A percentile compares a stretch with the other conserved stretches of the same genome.
These are phyloP conservation scores for Agrilus planipennis DNA, from an alignment of 1,140 invertebrate genomes.

Conservation along the genomic window DNA sequence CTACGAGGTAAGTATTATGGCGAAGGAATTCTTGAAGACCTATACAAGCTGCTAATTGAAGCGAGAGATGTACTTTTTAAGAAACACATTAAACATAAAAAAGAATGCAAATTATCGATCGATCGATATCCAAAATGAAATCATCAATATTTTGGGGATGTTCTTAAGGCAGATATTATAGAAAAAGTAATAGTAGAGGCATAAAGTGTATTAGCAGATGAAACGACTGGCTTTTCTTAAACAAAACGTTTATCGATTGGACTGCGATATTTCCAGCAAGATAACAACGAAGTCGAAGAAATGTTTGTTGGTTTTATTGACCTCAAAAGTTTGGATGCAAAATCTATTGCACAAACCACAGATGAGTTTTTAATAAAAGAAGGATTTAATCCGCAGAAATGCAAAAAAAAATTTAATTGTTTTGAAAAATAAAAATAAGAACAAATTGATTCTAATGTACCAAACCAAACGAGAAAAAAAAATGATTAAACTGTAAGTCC, in stretches of 20 bases:
- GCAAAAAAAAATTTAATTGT: no score
- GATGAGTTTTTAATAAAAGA: slow-evolving; percentile 1
- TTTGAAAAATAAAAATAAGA: no score
- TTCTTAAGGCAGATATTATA: not conserved
- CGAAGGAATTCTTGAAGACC: not conserved
- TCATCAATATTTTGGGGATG: not conserved
- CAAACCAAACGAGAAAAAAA: no score
- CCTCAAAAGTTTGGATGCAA: slow-evolving; percentile 1
- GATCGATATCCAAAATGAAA: not conserved
- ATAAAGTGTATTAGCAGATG: no score
- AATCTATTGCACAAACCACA: not conserved
- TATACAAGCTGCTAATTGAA: not conserved
- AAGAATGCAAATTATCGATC: not conserved
- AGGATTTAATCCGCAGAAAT: slow-evolving; percentile 8
- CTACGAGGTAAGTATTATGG: not conserved
- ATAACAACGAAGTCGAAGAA: not conserved
- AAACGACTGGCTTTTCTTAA: slow-evolving; percentile 1
- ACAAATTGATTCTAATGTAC: no score
- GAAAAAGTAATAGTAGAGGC: not conserved
- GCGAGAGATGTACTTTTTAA: not conserved
- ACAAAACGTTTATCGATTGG: slow-evolving; percentile 3
- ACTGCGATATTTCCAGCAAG: not conserved
- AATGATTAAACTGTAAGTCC: no score
- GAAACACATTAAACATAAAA: not conserved
- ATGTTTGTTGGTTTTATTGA: no score